These are phyloP conservation scores for Antheraea pernyi DNA, from an alignment of 1,140 invertebrate genomes.

Conservation along the genomic window DNA sequence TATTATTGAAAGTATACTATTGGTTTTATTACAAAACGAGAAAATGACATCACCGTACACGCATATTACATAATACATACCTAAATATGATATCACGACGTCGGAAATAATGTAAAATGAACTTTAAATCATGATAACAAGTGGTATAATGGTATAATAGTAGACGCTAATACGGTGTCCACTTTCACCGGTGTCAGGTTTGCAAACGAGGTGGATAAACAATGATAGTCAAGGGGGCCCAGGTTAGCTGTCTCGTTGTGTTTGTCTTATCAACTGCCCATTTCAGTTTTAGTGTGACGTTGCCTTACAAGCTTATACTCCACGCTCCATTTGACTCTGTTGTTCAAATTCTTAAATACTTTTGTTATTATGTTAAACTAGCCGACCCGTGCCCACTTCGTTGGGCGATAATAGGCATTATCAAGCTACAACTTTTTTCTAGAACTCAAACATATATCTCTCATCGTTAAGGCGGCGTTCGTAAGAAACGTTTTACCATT, in stretches of 20 bases:
- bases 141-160: not conserved
- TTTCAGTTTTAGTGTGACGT: not conserved
- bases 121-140: not conserved
- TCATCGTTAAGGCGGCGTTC: too few relatives aligned
- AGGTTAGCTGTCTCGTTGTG: not conserved
- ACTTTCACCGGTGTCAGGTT: constrained; percentile 9
- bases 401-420: too few relatives aligned
- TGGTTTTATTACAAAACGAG: not conserved
- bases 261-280: not conserved
- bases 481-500: too few relatives aligned
- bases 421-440: too few relatives aligned
- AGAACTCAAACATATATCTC: too few relatives aligned
- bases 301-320: too few relatives aligned
- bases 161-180: not conserved
- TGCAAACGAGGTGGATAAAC: not conserved
- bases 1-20: not conserved
- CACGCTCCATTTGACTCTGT: too few relatives aligned
- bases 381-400: too few relatives aligned
- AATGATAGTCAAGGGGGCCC: not conserved
- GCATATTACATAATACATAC: constrained; percentile 22
- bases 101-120: not conserved
- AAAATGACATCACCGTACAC: constrained; percentile 6
- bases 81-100: constrained; percentile 23
- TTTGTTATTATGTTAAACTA: too few relatives aligned
- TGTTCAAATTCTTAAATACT: too few relatives aligned